phyloP scores from a whole-genome alignment of 2,888 invertebrate genomes.

The Lithophane socia region DNA sequence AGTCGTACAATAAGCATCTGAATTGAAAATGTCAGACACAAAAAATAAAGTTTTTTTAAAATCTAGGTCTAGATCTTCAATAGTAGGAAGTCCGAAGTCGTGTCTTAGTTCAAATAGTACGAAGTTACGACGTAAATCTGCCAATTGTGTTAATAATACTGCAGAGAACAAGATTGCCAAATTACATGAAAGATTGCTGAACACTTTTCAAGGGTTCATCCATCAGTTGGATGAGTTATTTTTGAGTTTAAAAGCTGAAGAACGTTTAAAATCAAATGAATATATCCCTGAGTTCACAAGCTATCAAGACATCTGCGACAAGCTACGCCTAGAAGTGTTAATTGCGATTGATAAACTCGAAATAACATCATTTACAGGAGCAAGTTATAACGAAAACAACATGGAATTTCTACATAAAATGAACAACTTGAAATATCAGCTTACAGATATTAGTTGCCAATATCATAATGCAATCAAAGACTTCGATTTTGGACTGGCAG shows the following conservation, averaged over 20 bases:
- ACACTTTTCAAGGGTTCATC: constrained; percentile 49
- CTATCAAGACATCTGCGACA: constrained; percentile 62
- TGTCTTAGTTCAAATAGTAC: constrained; percentile 3
- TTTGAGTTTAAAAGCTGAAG: constrained; percentile 43
- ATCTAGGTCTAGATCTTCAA: constrained; percentile 16
- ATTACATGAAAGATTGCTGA: constrained; percentile 21
- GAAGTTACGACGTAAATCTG: constrained; percentile 1
- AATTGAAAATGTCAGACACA: constrained; percentile 11
- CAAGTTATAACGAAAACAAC: constrained; percentile 26
- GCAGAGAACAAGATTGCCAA: neutral
- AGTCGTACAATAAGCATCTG: too few species aligned
- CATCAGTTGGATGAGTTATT: constrained; percentile 51
- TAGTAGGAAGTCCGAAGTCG: neutral
- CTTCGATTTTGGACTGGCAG: constrained; percentile 23
- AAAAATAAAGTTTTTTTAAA: constrained; percentile 9
- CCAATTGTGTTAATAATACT: neutral
- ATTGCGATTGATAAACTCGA: constrained; percentile 64
- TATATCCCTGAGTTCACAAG: constrained; percentile 42
- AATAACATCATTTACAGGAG: constrained; percentile 31
- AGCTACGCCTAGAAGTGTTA: constrained; percentile 61
- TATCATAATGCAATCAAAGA: constrained; percentile 57
- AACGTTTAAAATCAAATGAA: constrained; percentile 26
- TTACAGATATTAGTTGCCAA: constrained; percentile 52
- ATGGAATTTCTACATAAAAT: constrained; percentile 51
- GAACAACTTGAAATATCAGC: constrained; percentile 48